phyloP scores from a whole-genome alignment of 2,113 vertebrate genomes.

The Ginglymostoma cirratum region DNA sequence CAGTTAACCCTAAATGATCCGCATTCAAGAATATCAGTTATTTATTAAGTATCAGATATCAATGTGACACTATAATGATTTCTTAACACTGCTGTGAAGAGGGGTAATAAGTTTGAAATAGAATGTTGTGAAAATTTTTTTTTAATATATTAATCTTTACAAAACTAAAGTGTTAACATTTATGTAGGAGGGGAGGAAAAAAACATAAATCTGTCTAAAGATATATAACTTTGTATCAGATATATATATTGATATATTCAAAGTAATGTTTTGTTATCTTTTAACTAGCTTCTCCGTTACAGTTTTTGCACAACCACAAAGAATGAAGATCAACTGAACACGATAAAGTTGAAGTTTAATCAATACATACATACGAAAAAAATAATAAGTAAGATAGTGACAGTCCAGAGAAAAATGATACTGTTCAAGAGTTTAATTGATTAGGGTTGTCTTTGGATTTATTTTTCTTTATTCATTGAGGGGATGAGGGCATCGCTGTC shows the following conservation, averaged over 20 bases:
- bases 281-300: not conserved
- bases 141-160: not conserved
- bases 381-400: not conserved
- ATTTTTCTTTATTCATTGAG: no score
- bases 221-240: not conserved
- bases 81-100: not conserved
- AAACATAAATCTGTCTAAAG: not conserved
- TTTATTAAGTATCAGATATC: slow-evolving; percentile 15
- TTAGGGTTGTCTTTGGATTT: not conserved
- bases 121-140: not conserved
- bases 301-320: not conserved
- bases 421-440: not conserved
- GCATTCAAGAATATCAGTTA: not conserved
- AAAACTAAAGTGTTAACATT: not conserved
- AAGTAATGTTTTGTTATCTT: not conserved
- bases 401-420: not conserved
- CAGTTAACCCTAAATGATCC: not conserved
- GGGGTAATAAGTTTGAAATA: slow-evolving; percentile 6
- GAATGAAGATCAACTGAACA: not conserved
- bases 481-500: no score
- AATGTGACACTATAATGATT: not conserved
- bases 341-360: not conserved
- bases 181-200: not conserved
- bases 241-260: not conserved
- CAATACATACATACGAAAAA: not conserved